Conservation (phyloP, 1,140 invertebrate genomes). For the Zaprionus tsacasi region DNA sequence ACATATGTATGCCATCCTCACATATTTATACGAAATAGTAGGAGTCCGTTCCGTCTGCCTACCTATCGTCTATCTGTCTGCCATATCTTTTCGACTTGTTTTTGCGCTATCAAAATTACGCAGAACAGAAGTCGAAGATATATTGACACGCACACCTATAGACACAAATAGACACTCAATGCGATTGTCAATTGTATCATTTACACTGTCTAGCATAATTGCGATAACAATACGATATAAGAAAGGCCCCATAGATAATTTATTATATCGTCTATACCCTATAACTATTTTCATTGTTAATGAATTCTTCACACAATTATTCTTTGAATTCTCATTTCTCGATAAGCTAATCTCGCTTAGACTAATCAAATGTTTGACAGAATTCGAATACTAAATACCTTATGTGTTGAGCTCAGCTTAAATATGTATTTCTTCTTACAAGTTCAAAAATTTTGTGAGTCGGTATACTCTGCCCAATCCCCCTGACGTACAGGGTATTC, state of each 20-base stretch:
- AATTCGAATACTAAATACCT: not conserved
- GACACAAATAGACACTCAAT: constrained; percentile 1
- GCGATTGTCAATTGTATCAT: not conserved
- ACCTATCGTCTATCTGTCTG: constrained; percentile 6
- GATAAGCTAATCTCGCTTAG: not conserved
- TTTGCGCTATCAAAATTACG: constrained; percentile 27
- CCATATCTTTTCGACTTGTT: constrained; percentile 9
- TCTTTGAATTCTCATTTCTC: not conserved
- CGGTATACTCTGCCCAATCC: not conserved
- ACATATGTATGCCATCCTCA: not conserved
- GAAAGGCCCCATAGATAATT: not conserved
- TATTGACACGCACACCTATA: constrained; percentile 6
- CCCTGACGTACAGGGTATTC: not conserved
- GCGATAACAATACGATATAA: not conserved
- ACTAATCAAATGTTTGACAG: not conserved
- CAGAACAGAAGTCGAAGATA: constrained; percentile 20
- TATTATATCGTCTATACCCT: not conserved
- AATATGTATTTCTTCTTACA: not conserved
- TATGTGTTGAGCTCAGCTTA: not conserved
- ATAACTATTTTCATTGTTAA: not conserved
- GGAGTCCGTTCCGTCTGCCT: constrained; percentile 5
- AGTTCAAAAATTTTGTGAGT: not conserved
- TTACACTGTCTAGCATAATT: constrained; percentile 7
- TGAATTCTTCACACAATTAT: not conserved
- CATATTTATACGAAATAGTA: not conserved